Evolutionary conservation across 2,113 vertebrate species (phyloP), one percentile per base, ranked within the genome.

Genomic region (Lipotes vexillifer): DNA sequence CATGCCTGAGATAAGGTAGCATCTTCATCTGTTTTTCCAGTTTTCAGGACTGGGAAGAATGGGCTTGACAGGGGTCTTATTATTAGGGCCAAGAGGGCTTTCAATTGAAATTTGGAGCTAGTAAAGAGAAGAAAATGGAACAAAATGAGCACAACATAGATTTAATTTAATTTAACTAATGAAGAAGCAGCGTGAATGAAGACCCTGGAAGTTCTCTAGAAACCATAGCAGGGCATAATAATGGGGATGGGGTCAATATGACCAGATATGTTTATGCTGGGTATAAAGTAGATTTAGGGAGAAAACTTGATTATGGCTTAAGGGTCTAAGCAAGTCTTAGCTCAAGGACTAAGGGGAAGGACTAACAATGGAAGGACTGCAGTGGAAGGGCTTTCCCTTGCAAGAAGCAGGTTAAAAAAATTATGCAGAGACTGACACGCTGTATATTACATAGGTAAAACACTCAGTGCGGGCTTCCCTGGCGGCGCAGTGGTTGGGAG

Each of bases 91-190:
- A 68, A 44, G 69, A 69, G 29, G 33, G 23, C 38, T 94, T 88
- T 63, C 72, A 23, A 1, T 63, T 52, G 72, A 84, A 61, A 91
- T 72, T 61, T 94, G 8, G 17, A 21, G 2, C 71, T 84, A 15
- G 7, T 87, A 49, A 71, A 96, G 29, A 83, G 71, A 80, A 75
- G 55, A 72, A 92, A 95, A 77, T 91, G 84, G 91, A 71, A 38
- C 6, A 86, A 81, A 93, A 88, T 82, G 66, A 91, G 18, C 17
- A 89, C 72, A 88, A 69, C 20, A 68, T 68, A 84, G 74, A 93
- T 44, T 74, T 88, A 82, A 10, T 82, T 75, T 49, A 75, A 84
- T 49, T 86, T 96, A 46, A 86, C 18, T 74, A 78, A 49, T 77
- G 29, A 74, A 88, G 15, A 69, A 27, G 33, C 71, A 66, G n/a